Evolutionary conservation across 2,888 invertebrate genomes (phyloP).

Genomic region (Metallyticus violacea): DNA sequence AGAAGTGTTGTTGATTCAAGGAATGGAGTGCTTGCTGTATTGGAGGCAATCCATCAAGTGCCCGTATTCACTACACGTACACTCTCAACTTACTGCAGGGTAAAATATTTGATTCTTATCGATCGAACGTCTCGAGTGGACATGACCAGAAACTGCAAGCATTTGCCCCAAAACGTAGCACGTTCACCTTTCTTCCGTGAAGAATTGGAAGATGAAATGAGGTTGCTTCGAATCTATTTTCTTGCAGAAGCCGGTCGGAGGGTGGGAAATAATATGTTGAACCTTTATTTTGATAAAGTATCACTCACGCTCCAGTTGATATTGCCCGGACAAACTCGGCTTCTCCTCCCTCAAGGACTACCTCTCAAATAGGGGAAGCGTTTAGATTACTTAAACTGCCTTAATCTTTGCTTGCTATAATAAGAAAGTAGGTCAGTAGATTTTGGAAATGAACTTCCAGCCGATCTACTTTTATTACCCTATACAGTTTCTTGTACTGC

Average conservation of each 20-base stretch:
- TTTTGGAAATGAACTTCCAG: too few species aligned
- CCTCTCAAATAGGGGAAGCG: too few species aligned
- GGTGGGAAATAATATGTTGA: background rate
- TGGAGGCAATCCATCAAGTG: background rate
- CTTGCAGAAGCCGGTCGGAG: background rate
- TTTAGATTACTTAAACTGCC: too few species aligned
- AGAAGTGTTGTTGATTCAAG: too few species aligned
- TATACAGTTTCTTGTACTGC: too few species aligned
- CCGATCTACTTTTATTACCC: too few species aligned
- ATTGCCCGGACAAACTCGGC: too few species aligned
- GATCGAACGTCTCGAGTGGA: background rate
- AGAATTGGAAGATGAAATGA: background rate
- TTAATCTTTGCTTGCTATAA: too few species aligned
- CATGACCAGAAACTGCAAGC: background rate
- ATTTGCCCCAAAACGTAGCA: background rate
- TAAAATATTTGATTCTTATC: background rate
- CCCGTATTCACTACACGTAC: background rate
- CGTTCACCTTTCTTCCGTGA: background rate
- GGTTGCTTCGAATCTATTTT: background rate
- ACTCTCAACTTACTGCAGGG: background rate
- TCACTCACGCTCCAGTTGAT: background rate
- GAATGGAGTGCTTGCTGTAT: background rate
- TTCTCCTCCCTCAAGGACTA: too few species aligned
- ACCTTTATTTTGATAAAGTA: background rate
- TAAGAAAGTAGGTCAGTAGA: too few species aligned